These are phyloP conservation scores for Stigmatopora argus DNA, from an alignment of 2,113 vertebrate genomes.

Conservation along the genomic window DNA sequence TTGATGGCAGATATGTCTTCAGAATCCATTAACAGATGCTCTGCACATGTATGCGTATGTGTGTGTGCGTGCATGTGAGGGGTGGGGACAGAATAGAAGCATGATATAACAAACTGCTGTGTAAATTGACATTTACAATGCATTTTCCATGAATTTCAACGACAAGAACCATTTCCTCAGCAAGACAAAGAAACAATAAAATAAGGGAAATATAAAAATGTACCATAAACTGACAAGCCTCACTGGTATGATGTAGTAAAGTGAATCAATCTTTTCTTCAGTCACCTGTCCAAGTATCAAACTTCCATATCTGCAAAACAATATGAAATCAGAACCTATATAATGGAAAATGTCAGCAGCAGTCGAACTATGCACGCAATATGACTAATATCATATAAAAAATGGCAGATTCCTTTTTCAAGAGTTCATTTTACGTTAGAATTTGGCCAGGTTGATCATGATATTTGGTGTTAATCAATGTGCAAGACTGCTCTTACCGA, in stretches of 20 bases:
- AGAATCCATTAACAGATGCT: conserved; percentile 31
- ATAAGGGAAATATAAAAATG: background rate
- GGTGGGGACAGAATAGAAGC: conserved; percentile 33
- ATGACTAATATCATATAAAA: too few species aligned
- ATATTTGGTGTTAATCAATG: background rate
- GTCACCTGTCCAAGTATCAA: conserved; percentile 24
- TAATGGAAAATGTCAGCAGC: background rate
- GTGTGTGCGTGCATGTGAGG: conserved; percentile 6
- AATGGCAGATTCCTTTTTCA: background rate
- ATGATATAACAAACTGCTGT: conserved; percentile 44
- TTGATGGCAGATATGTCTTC: background rate
- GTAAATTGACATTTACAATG: conserved; percentile 45
- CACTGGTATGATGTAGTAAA: background rate
- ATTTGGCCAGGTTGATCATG: background rate
- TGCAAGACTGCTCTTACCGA: conserved; percentile 58
- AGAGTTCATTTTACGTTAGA: background rate
- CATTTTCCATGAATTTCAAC: conserved; percentile 54
- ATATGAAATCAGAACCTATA: conserved; percentile 5
- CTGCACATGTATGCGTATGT: conserved; percentile 15
- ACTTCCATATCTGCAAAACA: conserved; percentile 52
- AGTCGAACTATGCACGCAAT: background rate
- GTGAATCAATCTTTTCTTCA: conserved; percentile 13
- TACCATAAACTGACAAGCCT: background rate
- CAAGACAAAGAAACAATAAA: background rate
- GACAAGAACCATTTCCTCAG: conserved; percentile 35